Conservation (phyloP, 2,113 vertebrate genomes). For the Brachypteracias leptosomus region DNA sequence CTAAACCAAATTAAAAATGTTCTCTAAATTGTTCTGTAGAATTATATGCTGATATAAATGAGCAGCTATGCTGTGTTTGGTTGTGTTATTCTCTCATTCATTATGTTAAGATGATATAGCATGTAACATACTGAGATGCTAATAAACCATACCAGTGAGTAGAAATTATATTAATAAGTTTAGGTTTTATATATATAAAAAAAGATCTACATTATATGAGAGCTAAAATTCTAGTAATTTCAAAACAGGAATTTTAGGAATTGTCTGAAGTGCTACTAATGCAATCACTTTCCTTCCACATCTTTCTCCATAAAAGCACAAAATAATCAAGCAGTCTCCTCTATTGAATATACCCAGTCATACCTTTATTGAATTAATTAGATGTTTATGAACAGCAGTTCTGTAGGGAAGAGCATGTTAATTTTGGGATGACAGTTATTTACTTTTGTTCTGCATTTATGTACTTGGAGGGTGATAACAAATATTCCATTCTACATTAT, state of each 20-base stretch:
- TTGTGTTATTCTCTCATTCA: neutral
- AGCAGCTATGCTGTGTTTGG: neutral
- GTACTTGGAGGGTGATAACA: conserved; percentile 6
- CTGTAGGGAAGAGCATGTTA: conserved; percentile 44
- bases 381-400: conserved; percentile 39
- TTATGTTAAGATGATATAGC: neutral
- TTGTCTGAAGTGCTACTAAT: neutral
- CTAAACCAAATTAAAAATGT: neutral
- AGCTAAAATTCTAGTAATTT: neutral
- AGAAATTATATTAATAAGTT: neutral
- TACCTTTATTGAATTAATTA: conserved; percentile 46
- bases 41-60: neutral
- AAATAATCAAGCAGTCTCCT: neutral
- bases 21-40: neutral
- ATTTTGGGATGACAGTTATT: conserved; percentile 49
- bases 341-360: neutral
- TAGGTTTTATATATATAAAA: neutral
- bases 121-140: neutral
- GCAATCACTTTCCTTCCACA: neutral
- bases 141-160: neutral
- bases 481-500: conserved; percentile 49
- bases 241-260: neutral
- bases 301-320: neutral
- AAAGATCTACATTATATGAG: neutral
- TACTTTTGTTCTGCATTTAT: conserved; percentile 47